Base-by-base conservation (phyloP, 2,113 vertebrate genomes). In the Emydura subglobosa region DNA sequence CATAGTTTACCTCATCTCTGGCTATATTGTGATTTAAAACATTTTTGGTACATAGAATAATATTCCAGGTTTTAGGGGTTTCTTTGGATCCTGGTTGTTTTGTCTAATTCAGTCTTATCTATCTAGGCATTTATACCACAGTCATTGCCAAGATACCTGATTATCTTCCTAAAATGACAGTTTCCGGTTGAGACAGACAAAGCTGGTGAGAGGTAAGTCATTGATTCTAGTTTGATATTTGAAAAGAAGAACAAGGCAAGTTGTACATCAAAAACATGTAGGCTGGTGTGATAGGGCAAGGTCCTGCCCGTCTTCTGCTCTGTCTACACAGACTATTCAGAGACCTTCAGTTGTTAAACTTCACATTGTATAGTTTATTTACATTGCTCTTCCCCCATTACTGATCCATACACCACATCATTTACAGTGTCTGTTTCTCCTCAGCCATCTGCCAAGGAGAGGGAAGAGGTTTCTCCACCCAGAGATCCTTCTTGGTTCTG, bases 151-250 rank as follows among this genome's bases (percentile, higher is more conserved):
- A 61, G 47, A 54, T 85, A 47, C 51, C 83, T 85, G 65, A 39
- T 47, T 78, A 83, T 65, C 55, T 92, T 95, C 31, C 89, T 31
- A 50, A 74, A 49, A 12, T 0, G 1, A 57, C 14, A 4, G 14
- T 72, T 96, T 83, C 87, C 90, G 95, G 90, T 84, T 21, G 83
- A 88, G 72, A 92, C 31, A 74, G 25, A 22, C 34, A 82, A 93
- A 79, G 1, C 61, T 91, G 82, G 79, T 86, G 44, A 34, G 42
- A 89, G 13, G 54, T n/a, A 87, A 84, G 29, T 83, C 65, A 89
- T 88, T 84, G 92, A 80, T 68, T 92, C 44, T 34, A 91, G 88
- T 10, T 5, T 17, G 2, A 21, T 85, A 59, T 54, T 31, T 51
- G 42, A 92, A 84, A 92, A 57, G 54, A 44, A 85, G 19, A 81